Conservation (phyloP, 1,140 invertebrate species). For the Temnothorax nylanderi region DNA sequence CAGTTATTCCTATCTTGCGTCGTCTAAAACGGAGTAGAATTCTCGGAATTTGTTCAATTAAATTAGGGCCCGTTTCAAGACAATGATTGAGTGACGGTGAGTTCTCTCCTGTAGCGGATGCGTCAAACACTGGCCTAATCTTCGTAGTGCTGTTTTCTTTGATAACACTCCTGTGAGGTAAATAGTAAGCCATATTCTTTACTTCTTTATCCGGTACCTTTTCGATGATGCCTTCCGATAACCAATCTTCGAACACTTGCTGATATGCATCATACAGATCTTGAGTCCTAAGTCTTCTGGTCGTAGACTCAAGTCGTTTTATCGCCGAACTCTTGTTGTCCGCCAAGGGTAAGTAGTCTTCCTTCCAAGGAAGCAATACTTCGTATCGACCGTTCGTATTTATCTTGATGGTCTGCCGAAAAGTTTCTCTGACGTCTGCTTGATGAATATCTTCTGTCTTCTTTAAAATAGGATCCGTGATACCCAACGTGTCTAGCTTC, state of each 20-base stretch:
- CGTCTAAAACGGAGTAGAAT: background rate
- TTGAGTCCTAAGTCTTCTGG: background rate
- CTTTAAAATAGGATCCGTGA: background rate
- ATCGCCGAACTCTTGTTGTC: background rate
- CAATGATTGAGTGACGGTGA: background rate
- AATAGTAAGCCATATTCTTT: background rate
- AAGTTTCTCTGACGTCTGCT: background rate
- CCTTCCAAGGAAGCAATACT: background rate
- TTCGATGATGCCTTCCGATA: background rate
- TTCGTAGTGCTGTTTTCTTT: background rate
- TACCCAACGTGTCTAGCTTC: background rate
- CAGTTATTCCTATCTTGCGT: background rate
- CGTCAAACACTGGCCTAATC: background rate
- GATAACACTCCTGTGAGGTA: background rate
- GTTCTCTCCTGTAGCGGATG: background rate
- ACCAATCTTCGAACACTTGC: background rate
- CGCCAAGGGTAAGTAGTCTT: background rate
- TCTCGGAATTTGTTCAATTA: background rate
- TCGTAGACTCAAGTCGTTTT: background rate
- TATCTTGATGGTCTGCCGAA: background rate
- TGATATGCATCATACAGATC: background rate
- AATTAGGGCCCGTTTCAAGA: background rate
- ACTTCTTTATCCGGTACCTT: background rate
- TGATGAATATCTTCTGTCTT: background rate
- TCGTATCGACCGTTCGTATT: background rate